Evolutionary conservation across 2,113 vertebrate species (phyloP), one percentile per base, ranked within the genome.

Genomic region (Triplophysa dalaica): DNA sequence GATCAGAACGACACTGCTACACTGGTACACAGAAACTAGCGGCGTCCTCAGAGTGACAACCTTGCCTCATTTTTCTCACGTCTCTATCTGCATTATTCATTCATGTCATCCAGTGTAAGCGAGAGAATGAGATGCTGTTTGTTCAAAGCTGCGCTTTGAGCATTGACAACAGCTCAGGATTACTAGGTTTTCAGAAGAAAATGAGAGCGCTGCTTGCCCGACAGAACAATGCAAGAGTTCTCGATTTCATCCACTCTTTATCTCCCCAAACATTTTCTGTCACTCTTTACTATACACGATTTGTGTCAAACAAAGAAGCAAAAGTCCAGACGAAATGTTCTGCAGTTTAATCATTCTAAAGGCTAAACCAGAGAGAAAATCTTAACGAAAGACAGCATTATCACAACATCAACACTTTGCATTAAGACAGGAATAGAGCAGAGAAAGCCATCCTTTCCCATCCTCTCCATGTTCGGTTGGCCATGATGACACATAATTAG

Each of bases 21-120:
- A 11, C 43, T 2, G 1, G 12, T 12, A 45, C 54, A 56, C 77
- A 70, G 62, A 66, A 82, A 60, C 77, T 45, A 16, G 21, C 79
- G 85, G 83, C 48, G 79, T 77, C 52, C 69, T 81, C 77, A 82
- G 77, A n/a, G 10, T 26, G 81, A 83, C 78, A 84, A 78, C 54
- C 60, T 38, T 38, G 82, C 69, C 56, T 80, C 54, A 66, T 22
- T 68, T 79, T 78, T 79, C 81, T 79, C 62, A 69, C 81, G 73
- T 82, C 78, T 65, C 7, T 1, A 21, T 2, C 77, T 90, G 85
- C 79, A 87, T 89, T 87, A 90, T 90, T 91, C 73, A 88, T 85
- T 79, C 17, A 9, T 29, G 19, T 70, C 80, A 72, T 70, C 79
- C 75, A 76, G 43, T 64, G 78, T 88, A 85, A 80, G 79, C 13